Percentiles rank a stretch among this genome's conserved stretches.
Evolutionary conservation across 2,797 vertebrate genomes (phyloP).

Genomic region (Aselliscus stoliczkanus): DNA sequence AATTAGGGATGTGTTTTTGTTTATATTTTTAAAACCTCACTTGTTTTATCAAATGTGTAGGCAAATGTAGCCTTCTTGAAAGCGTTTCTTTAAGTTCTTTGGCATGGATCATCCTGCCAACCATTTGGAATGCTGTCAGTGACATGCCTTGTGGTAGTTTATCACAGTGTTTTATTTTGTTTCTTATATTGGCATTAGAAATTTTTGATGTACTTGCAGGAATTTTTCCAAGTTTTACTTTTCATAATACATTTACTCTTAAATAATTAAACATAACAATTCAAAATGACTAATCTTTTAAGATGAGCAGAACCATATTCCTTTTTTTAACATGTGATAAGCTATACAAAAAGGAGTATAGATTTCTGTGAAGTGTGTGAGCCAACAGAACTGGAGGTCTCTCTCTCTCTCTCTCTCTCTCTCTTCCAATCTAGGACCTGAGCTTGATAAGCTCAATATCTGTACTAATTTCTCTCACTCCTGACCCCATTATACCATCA

Average conservation of each 20-base stretch:
- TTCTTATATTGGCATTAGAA: not conserved
- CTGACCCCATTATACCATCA: not conserved
- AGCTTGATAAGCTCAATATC: not conserved
- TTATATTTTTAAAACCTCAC: not conserved
- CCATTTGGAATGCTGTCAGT: not conserved
- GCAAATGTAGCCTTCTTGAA: not conserved
- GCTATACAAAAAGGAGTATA: not conserved
- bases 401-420: not conserved
- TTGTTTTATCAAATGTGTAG: not conserved
- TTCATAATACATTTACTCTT: not conserved
- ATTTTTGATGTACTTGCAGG: not conserved
- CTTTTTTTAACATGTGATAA: not conserved
- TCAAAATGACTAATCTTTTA: not conserved
- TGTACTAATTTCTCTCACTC: not conserved
- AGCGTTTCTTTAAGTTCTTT: not conserved
- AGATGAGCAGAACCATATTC: not conserved
- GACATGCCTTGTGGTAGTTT: not conserved
- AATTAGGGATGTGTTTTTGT: not conserved
- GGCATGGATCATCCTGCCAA: not conserved
- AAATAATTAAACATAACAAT: not conserved
- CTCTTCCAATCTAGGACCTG: not conserved
- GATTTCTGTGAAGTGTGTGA: not conserved
- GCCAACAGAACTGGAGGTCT: not conserved
- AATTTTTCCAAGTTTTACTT: not conserved
- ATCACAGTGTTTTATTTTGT: not conserved